These are phyloP conservation scores for Globia sparganii DNA, from an alignment of 2,888 invertebrate species.

Conservation along the genomic window DNA sequence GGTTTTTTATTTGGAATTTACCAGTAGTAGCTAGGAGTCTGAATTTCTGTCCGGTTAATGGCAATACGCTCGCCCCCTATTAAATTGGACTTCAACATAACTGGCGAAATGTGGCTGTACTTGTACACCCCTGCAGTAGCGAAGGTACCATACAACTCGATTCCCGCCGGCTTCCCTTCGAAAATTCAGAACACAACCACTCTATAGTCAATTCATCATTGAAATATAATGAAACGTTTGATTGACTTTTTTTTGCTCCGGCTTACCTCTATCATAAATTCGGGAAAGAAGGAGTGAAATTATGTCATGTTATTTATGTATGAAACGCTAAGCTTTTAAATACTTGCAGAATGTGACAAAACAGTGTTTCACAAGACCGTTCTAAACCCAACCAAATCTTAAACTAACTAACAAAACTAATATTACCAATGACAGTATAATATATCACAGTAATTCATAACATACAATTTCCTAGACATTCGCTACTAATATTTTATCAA, in stretches of 20 bases:
- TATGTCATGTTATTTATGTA: not conserved
- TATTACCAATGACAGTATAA: constrained; percentile 33
- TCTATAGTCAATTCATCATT: no score
- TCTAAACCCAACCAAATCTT: constrained; percentile 16
- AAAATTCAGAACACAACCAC: no score
- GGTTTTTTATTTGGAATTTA: not conserved
- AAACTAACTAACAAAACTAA: constrained; percentile 2
- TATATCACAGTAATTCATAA: constrained; percentile 47
- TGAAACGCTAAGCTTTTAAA: not conserved
- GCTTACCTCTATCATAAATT: no score
- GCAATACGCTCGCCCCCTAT: not conserved
- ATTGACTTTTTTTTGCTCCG: no score
- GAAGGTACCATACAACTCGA: no score
- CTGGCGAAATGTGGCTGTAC: not conserved
- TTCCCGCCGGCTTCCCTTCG: no score
- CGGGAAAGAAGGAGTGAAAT: not conserved
- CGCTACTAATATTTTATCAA: constrained; percentile 62
- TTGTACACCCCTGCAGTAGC: no score
- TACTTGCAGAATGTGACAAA: not conserved
- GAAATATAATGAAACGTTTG: no score
- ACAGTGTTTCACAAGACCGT: not conserved
- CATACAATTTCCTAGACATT: constrained; percentile 46
- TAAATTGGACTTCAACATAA: not conserved
- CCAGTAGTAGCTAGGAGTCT: not conserved
- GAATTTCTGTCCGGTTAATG: not conserved